A percentile compares a stretch with the other conserved stretches of the same genome.
Evolutionary conservation across 1,140 invertebrate species (phyloP).

Genomic region (Acromyrmex echinatior): DNA sequence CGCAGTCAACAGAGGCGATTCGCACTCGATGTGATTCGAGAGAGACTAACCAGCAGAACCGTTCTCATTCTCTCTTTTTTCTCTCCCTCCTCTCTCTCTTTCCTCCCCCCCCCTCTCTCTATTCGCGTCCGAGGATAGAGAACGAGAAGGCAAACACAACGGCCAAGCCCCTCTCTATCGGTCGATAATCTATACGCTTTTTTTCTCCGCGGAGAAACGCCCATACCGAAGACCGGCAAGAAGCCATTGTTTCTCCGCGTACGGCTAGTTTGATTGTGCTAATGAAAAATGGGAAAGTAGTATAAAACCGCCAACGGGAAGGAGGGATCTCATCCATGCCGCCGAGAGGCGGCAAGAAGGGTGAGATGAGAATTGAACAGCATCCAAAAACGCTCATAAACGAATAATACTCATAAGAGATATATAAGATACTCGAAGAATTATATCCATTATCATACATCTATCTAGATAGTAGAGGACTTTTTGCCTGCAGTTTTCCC

Average conservation of each 20-base stretch:
- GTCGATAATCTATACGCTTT: conserved; percentile 72
- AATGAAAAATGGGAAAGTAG: conserved; percentile 79
- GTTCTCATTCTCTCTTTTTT: not conserved
- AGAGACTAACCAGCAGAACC: not conserved
- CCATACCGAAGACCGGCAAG: conserved; percentile 64
- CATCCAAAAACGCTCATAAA: conserved; percentile 80
- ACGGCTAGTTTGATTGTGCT: conserved; percentile 75
- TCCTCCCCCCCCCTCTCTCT: conserved; percentile 11
- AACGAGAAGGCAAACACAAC: conserved; percentile 46
- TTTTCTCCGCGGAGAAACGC: conserved; percentile 57
- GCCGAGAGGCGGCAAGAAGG: conserved; percentile 12
- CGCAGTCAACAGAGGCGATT: conserved; percentile 67
- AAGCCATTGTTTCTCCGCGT: conserved; percentile 76
- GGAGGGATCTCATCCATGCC: conserved; percentile 1
- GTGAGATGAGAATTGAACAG: conserved; percentile 76
- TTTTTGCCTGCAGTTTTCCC: conserved; percentile 64
- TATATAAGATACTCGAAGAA: conserved; percentile 76
- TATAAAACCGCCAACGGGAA: conserved; percentile 69
- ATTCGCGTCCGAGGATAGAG: conserved; percentile 47
- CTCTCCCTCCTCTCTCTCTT: not conserved
- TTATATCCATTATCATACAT: conserved; percentile 79
- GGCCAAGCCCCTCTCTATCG: conserved; percentile 51
- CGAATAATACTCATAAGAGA: conserved; percentile 77
- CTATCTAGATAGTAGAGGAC: conserved; percentile 60
- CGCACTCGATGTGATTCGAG: conserved; percentile 18